These are phyloP conservation scores for Paradoxurus hermaphroditus DNA, from an alignment of 2,113 vertebrate genomes.

Conservation along the genomic window DNA sequence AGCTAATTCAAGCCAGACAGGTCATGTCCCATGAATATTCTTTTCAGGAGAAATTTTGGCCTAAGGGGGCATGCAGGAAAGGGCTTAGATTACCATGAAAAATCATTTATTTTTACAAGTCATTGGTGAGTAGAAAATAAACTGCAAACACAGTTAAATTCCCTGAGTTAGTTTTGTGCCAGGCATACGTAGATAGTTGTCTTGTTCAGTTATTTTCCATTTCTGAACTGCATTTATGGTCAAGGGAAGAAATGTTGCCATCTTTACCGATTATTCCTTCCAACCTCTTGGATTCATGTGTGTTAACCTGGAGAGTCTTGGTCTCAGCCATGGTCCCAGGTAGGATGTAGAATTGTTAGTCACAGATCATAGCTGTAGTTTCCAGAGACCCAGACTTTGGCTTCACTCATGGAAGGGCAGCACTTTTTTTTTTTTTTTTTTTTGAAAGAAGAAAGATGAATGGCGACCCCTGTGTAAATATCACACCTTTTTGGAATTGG, in stretches of 20 bases:
- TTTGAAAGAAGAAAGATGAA: neutral
- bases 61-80: neutral
- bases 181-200: neutral
- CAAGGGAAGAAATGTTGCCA: neutral
- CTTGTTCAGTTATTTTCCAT: neutral
- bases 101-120: neutral
- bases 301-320: neutral
- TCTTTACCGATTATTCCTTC: neutral
- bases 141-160: neutral
- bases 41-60: neutral
- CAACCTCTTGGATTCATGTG: neutral
- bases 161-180: neutral
- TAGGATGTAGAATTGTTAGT: neutral
- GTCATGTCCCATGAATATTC: neutral
- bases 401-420: neutral
- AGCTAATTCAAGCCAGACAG: neutral
- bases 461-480: neutral
- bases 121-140: conserved; percentile 1
- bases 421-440: neutral
- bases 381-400: neutral
- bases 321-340: neutral
- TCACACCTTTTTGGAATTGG: neutral
- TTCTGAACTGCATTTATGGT: neutral
- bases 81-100: neutral
- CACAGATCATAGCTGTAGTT: neutral